phyloP scores from a whole-genome alignment of 2,113 vertebrate species.

The Oreocharis arfaki region DNA sequence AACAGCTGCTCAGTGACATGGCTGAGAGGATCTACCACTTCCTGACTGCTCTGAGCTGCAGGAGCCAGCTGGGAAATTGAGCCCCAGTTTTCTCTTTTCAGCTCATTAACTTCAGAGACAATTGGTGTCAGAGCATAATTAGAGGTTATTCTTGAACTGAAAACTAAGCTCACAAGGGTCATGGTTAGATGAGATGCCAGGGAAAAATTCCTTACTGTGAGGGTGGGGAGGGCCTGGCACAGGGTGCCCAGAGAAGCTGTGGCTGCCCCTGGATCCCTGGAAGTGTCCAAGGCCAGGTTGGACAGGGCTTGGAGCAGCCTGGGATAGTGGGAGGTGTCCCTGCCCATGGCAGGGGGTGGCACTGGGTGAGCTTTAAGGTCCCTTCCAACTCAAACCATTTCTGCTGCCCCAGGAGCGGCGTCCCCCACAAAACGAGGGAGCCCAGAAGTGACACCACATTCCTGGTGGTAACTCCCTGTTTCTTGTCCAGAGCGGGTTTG shows the following conservation, averaged over 20 bases:
- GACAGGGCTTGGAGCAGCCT: rapidly evolving
- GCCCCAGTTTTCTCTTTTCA: background rate
- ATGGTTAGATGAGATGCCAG: background rate
- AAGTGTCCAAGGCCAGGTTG: rapidly evolving
- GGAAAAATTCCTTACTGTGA: background rate
- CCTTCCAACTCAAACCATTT: background rate
- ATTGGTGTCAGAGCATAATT: background rate
- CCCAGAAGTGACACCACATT: rapidly evolving
- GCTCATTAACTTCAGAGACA: background rate
- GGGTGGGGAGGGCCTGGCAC: no score
- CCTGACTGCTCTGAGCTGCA: background rate
- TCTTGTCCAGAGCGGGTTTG: slow-evolving; percentile 79
- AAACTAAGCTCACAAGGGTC: background rate
- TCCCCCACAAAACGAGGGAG: rapidly evolving
- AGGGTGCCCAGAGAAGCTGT: background rate
- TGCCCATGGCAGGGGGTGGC: background rate
- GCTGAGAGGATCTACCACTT: background rate
- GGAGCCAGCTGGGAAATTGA: background rate
- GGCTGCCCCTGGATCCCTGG: background rate
- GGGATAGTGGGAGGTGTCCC: rapidly evolving
- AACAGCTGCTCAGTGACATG: background rate
- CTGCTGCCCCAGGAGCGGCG: background rate
- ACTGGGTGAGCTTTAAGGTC: rapidly evolving
- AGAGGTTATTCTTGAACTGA: background rate
- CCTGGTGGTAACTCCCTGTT: slow-evolving; percentile 15